Base-by-base conservation (phyloP, 2,113 vertebrate genomes). In the Proterorhinus semilunaris region DNA sequence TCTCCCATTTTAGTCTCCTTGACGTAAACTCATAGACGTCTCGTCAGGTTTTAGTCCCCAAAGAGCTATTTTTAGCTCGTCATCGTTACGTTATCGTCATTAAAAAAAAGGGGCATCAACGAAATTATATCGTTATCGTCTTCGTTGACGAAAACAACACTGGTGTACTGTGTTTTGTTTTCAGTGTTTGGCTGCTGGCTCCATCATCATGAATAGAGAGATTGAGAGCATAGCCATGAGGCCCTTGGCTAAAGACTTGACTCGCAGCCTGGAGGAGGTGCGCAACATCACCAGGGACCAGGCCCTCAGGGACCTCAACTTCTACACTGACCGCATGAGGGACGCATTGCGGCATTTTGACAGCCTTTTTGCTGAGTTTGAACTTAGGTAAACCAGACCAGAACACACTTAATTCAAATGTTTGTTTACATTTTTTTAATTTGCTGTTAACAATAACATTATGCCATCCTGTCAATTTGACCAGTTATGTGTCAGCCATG, bases 151-250 rank as follows among this genome's bases (percentile, higher is more conserved):
- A n/a, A n/a, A n/a, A n/a, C n/a, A n/a, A n/a, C n/a, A n/a, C n/a
- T n/a, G 27, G 48, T 44, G 4, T 43, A 9, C n/a, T 10, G 44
- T 71, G 0, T 12, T 87, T 17, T 69, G 15, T 84, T 48, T 81
- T 44, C 70, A 98, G 97, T 99, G 97, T 88, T 87, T 99, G 91
- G 96, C 97, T 51, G 97, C 97, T 0, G 97, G 97, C 78, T 99
- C 97, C 43, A 98, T 97, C 89, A 98, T 99, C 90, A 99, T 99
- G 97, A 99, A 99, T 89, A 94, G 97, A 53, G 97, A 99, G 91
- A 96, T 98, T n/a, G 97, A 99, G 88, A 98, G 96, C 84, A 95
- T 98, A 93, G 96, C 97, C 3, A 99, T 99, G 97, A 92, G 96
- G 61, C 97, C 97, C 0, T 89, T 99, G 85, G 97, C 97, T 69